Evolutionary conservation across 2,888 invertebrate genomes (phyloP).

Genomic region (Fissipunctia ypsillon): DNA sequence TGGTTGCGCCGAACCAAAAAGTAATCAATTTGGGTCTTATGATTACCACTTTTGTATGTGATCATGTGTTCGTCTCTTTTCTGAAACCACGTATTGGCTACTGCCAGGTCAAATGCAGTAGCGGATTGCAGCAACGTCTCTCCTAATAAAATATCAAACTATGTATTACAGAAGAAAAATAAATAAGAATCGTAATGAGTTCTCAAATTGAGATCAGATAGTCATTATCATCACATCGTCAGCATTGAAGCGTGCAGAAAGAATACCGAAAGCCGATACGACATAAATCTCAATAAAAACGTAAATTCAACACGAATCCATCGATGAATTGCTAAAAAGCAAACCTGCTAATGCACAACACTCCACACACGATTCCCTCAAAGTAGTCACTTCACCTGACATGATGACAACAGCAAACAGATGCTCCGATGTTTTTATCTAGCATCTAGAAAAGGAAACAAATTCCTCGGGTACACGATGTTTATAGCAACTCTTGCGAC

Average conservation of each 20-base stretch:
- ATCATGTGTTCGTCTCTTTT: too few species aligned
- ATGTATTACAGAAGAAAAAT: not conserved
- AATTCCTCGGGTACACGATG: slow-evolving; percentile 52
- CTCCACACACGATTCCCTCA: slow-evolving; percentile 21
- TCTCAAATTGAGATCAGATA: not conserved
- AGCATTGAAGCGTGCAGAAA: not conserved
- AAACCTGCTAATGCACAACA: slow-evolving; percentile 28
- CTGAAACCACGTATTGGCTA: too few species aligned
- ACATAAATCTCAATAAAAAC: slow-evolving; percentile 19
- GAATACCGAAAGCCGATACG: slow-evolving; percentile 6
- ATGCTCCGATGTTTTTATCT: slow-evolving; percentile 52
- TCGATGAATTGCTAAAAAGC: slow-evolving; percentile 13
- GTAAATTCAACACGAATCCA: slow-evolving; percentile 16
- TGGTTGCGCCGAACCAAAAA: too few species aligned
- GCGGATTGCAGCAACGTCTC: too few species aligned
- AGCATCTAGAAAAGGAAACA: slow-evolving; percentile 50
- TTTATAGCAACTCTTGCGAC: slow-evolving; percentile 30
- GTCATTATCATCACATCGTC: not conserved
- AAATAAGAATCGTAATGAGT: not conserved
- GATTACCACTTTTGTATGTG: too few species aligned
- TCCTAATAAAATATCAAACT: not conserved
- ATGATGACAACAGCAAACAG: slow-evolving; percentile 28
- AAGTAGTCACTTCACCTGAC: slow-evolving; percentile 33
- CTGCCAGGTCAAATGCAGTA: too few species aligned
- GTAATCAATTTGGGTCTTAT: too few species aligned